Evolutionary conservation across 2,113 vertebrate species (phyloP), one percentile per base, ranked within the genome.

Genomic region (Corydoras maculifer): DNA sequence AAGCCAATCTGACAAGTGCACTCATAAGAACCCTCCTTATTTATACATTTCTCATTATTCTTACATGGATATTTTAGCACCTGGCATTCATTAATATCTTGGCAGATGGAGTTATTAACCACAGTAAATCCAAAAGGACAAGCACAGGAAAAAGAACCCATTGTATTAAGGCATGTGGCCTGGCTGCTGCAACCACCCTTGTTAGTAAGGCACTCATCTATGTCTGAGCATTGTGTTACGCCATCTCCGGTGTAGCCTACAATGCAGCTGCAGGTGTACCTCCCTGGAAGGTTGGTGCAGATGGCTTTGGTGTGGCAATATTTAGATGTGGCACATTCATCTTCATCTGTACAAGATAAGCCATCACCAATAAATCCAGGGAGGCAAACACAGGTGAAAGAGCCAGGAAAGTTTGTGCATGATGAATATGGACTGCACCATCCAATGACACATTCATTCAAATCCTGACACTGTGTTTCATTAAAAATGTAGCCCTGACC

Each of bases 1-100:
- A 87, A 91, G 7, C 91, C 91, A 2, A 9, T 15, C 29, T 15
- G 66, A 62, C 91, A 92, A 3, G 73, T 78, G 66, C 91, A 92
- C 55, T 84, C 68, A n/a, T 83, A 90, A 0, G 87, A 87, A 1
- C 91, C 91, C 2, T 90, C 82, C 0, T 48, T 84, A 74, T 92
- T 92, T 18, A 75, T 78, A 72, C 91, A 92, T 63, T 77, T 80
- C 68, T 91, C 90, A 30, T 91, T 89, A 9, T 71, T 14, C 5
- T 75, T 72, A 63, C 91, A 92, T 1, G 78, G 80, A 60, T 80
- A 74, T 0, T 60, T 69, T 31, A 57, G 12, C 32, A 71, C 65
- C 51, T 75, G 29, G 18, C 91, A 92, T 69, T 92, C 91, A 61
- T 92, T 81, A 60, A 90, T 82, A 65, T 92, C 91, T 66, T 83